phyloP scores from a whole-genome alignment of 2,888 invertebrate species.

The Tetranychus truncatus region DNA sequence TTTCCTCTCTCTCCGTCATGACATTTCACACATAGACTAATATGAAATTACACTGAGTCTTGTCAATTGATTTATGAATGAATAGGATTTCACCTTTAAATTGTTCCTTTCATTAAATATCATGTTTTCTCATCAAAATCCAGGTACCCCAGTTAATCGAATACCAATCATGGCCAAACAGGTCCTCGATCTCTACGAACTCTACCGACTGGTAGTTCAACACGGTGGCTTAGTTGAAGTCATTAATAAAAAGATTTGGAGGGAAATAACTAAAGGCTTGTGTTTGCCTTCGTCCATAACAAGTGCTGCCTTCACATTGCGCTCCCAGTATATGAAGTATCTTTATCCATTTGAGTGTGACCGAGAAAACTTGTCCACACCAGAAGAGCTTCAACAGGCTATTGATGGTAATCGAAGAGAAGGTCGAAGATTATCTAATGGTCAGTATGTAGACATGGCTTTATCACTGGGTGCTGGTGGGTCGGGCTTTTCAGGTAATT shows the following conservation, averaged over 20 bases:
- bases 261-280: constrained; percentile 98
- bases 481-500: no score
- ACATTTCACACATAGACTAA: no score
- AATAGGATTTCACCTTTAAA: no score
- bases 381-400: constrained; percentile 85
- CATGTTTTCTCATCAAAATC: no score
- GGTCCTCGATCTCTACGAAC: constrained; percentile 85
- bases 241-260: constrained; percentile 99
- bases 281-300: constrained; percentile 95
- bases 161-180: constrained; percentile 99
- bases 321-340: constrained; percentile 99
- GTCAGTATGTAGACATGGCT: constrained; percentile 38
- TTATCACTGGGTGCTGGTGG: no score
- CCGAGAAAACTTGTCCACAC: constrained; percentile 73
- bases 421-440: constrained; percentile 76
- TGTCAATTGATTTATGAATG: no score
- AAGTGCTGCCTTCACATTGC: constrained; percentile 91
- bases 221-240: constrained; percentile 97
- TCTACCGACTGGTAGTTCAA: constrained; percentile 90
- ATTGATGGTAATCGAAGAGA: constrained; percentile 95
- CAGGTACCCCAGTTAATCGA: constrained; percentile 93
- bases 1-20: no score
- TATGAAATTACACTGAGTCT: no score
- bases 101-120: no score
- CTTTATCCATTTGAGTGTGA: constrained; percentile 96